Evolutionary conservation across 2,113 vertebrate species (phyloP), one percentile per base, ranked within the genome.

Genomic region (Benitochromis conjunctus): DNA sequence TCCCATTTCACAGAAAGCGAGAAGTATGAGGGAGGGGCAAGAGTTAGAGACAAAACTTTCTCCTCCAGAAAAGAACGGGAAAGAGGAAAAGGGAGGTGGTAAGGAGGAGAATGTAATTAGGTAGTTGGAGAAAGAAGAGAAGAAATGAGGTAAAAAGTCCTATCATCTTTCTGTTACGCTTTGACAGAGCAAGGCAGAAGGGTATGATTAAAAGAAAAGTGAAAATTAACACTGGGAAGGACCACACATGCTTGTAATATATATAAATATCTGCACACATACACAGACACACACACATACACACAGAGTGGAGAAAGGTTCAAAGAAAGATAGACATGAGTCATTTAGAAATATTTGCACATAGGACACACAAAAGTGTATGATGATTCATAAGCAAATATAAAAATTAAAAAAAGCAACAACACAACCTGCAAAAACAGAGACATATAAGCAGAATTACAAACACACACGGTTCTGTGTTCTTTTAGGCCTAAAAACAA

Each of bases 201-300:
- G 81, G 77, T 64, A 60, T 64, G 89, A 92, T 90, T 86, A 81
- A 86, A 88, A 83, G 51, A 89, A 84, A 90, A 87, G 58, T 76
- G 80, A 80, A 89, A 88, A 90, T 86, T 60, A 91, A 76, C 79
- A 78, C 26, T 74, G 48, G 10, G n/a, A 29, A 48, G 56, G 82
- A 46, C 80, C 82, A 83, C 86, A 91, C 89, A 82, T 12, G 82
- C 60, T 78, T 57, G 66, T 21, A 34, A 69, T 38, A 71, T 12
- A 48, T 53, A 19, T n/a, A 46, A 3, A 66, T 66, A 60, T 1
- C 7, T 36, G 36, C 53, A 55, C 21, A 54, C 12, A 54, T 0
- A 46, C 18, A 66, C 82, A n/a, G n/a, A n/a, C n/a, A n/a, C n/a
- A n/a, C n/a, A n/a, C n/a, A n/a, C n/a, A n/a, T n/a, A 78, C 14